phyloP scores from a whole-genome alignment of 2,113 vertebrate species.

The Cyprinus carpio region DNA sequence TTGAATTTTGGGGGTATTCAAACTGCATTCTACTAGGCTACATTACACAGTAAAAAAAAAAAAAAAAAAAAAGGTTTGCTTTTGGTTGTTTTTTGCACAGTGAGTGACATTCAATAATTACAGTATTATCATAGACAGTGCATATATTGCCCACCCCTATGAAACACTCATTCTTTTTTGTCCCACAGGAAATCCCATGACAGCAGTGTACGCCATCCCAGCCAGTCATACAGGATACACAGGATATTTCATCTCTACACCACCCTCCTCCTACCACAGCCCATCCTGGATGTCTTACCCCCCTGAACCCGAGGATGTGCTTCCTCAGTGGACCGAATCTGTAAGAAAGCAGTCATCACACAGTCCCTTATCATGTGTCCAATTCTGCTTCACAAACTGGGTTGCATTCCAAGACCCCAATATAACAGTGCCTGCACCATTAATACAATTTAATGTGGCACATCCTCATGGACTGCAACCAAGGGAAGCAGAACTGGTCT shows the following conservation, averaged over 20 bases:
- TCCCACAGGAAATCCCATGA: conserved; percentile 89
- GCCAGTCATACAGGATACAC: conserved; percentile 88
- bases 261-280: conserved; percentile 89
- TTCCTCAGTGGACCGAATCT: conserved; percentile 93
- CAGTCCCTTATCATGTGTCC: not conserved
- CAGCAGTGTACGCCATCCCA: conserved; percentile 95
- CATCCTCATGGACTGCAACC: not conserved
- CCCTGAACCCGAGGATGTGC: conserved; percentile 86
- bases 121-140: too few species aligned
- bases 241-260: conserved; percentile 90
- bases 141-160: too few species aligned
- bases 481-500: conserved; percentile 39
- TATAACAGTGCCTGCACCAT: not conserved
- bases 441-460: not conserved
- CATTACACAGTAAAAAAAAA: too few species aligned
- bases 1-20: too few species aligned
- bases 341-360: conserved; percentile 75
- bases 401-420: not conserved
- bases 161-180: not conserved
- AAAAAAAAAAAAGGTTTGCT: too few species aligned
- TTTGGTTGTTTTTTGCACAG: too few species aligned
- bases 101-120: too few species aligned
- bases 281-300: conserved; percentile 98
- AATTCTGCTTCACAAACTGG: conserved; percentile 25
- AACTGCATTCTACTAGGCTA: too few species aligned